These are phyloP conservation scores for Hycleus cichorii DNA, from an alignment of 1,140 invertebrate genomes.

Conservation along the genomic window DNA sequence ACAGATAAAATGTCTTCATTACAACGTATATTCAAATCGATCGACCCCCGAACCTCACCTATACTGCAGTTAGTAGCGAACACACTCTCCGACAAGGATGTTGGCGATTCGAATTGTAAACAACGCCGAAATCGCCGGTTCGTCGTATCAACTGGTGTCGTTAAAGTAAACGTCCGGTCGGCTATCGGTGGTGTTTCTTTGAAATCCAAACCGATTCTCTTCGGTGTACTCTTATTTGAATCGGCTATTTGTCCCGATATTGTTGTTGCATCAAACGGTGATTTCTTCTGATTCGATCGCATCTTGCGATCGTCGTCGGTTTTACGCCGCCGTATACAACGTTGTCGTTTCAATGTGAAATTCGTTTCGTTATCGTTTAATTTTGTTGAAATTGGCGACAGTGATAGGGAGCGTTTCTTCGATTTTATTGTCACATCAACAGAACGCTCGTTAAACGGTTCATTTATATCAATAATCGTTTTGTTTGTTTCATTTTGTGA, in stretches of 20 bases:
- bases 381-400: conserved; percentile 3
- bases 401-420: conserved; percentile 25
- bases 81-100: conserved; percentile 23
- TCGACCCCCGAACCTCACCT: conserved; percentile 21
- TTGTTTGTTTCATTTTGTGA: conserved; percentile 17
- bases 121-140: conserved; percentile 25
- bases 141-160: conserved; percentile 13
- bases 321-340: conserved; percentile 31
- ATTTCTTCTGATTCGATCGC: conserved; percentile 16
- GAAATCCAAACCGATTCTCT: neutral
- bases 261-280: conserved; percentile 12
- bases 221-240: conserved; percentile 2
- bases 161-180: conserved; percentile 3
- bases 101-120: conserved; percentile 29
- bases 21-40: conserved; percentile 29
- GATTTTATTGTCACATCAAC: conserved; percentile 26
- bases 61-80: conserved; percentile 14
- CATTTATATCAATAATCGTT: conserved; percentile 36
- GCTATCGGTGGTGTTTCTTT: too few species aligned
- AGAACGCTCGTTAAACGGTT: conserved; percentile 37
- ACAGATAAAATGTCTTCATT: conserved; percentile 22
- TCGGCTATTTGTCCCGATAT: conserved; percentile 5
- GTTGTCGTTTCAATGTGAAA: conserved; percentile 35
- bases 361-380: conserved; percentile 8
- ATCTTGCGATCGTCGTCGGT: conserved; percentile 13